These are phyloP conservation scores for Drosophila repletoides DNA, from an alignment of 1,140 invertebrate species.

Conservation along the genomic window DNA sequence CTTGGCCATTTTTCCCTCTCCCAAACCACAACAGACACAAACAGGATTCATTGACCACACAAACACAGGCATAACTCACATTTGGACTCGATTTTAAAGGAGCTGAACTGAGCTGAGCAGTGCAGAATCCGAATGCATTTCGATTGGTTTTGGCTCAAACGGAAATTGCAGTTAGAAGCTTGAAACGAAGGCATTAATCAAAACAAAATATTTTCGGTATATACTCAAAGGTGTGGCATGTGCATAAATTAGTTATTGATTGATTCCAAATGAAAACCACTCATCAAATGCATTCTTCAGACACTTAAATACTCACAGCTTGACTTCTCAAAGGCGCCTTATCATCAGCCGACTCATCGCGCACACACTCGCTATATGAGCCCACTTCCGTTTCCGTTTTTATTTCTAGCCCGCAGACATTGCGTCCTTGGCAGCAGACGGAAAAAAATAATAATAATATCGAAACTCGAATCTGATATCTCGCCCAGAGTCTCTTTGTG, in stretches of 20 bases:
- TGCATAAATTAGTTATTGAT: conserved; percentile 13
- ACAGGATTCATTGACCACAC: conserved; percentile 17
- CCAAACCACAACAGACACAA: conserved; percentile 9
- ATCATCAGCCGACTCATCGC: background rate
- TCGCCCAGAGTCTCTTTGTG: conserved; percentile 9
- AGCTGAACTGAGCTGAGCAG: background rate
- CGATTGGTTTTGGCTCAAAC: conserved; percentile 1
- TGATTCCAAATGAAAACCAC: background rate
- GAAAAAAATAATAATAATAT: conserved; percentile 19
- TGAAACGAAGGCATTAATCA: conserved; percentile 28
- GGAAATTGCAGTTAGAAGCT: conserved; percentile 8
- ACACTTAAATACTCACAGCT: conserved; percentile 6
- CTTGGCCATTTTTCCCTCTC: background rate
- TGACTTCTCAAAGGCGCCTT: background rate
- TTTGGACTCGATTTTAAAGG: background rate
- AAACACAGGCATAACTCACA: conserved; percentile 10
- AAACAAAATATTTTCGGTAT: conserved; percentile 22
- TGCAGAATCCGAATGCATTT: conserved; percentile 15
- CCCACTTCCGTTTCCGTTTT: conserved; percentile 34
- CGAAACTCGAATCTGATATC: background rate
- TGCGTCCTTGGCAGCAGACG: conserved; percentile 39
- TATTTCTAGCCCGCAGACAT: conserved; percentile 4
- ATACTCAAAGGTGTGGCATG: conserved; percentile 9
- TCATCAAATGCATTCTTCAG: background rate
- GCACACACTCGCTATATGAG: background rate